A percentile compares a stretch with the other conserved stretches of the same genome.
phyloP scores from a whole-genome alignment of 2,888 invertebrate genomes.

The Drosophila meridionalis region DNA sequence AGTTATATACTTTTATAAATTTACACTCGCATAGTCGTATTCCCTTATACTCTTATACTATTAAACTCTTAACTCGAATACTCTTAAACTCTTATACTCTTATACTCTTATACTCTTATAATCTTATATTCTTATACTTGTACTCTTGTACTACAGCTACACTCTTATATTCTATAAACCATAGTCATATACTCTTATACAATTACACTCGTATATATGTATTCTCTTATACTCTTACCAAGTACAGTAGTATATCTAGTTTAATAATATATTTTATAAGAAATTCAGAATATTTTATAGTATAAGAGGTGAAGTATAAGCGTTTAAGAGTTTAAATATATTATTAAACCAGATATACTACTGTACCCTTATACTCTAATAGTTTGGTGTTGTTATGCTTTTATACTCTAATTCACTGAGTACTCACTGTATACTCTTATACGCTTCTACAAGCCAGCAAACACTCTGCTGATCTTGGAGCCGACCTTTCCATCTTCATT shows the following conservation, averaged over 20 bases:
- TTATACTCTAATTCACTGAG: not conserved
- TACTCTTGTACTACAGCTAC: not conserved
- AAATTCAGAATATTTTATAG: too few species aligned
- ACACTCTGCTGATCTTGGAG: not conserved
- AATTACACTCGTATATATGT: not conserved
- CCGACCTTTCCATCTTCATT: not conserved
- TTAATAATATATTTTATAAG: too few species aligned
- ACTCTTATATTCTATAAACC: not conserved
- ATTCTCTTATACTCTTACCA: not conserved
- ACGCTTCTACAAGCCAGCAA: not conserved
- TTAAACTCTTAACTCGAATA: too few species aligned
- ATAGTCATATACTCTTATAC: not conserved
- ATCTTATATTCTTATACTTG: not conserved
- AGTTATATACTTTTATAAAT: not conserved
- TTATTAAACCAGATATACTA: not conserved
- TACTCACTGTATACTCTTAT: not conserved
- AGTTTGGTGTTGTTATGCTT: not conserved
- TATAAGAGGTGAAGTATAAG: too few species aligned
- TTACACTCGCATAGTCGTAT: not conserved
- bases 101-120: not conserved
- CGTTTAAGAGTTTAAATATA: too few species aligned
- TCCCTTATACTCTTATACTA: not conserved
- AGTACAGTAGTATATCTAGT: too few species aligned
- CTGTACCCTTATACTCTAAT: not conserved
- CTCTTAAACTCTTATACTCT: not conserved